These are phyloP conservation scores for Pogoniulus pusillus DNA, from an alignment of 2,797 vertebrate species.

Conservation along the genomic window DNA sequence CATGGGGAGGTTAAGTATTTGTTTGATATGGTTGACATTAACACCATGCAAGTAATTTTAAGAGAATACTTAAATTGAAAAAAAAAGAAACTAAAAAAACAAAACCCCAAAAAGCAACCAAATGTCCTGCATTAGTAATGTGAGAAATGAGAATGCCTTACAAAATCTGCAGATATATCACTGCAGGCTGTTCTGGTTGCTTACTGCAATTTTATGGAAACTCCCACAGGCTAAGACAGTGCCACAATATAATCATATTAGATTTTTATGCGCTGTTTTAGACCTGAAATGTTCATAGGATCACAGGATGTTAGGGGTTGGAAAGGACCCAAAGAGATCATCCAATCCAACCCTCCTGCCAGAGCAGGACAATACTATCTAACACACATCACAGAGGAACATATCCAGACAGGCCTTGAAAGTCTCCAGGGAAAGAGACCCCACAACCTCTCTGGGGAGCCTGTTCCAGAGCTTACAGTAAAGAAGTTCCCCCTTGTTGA, in stretches of 20 bases:
- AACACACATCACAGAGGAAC: too few species aligned
- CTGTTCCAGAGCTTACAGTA: too few species aligned
- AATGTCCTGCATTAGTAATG: background rate
- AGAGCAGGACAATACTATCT: too few species aligned
- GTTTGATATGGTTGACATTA: background rate
- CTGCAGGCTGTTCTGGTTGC: background rate
- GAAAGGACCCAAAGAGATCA: too few species aligned
- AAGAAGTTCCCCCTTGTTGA: too few species aligned
- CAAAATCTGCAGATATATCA: background rate
- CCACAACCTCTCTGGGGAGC: too few species aligned
- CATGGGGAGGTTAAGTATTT: background rate
- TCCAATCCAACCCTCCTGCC: too few species aligned
- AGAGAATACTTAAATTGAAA: background rate
- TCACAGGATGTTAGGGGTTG: too few species aligned
- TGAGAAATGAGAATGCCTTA: background rate
- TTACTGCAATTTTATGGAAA: slow-evolving; percentile 24
- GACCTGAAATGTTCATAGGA: background rate
- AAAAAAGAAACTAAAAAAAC: too few species aligned
- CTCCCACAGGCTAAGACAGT: background rate
- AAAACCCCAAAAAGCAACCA: background rate
- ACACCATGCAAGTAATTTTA: background rate
- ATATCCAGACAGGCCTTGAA: too few species aligned
- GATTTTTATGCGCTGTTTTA: slow-evolving; percentile 22
- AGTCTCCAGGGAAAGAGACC: too few species aligned
- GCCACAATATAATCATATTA: background rate